Conservation (phyloP, 2,888 invertebrate genomes). For the Acronicta alni region DNA sequence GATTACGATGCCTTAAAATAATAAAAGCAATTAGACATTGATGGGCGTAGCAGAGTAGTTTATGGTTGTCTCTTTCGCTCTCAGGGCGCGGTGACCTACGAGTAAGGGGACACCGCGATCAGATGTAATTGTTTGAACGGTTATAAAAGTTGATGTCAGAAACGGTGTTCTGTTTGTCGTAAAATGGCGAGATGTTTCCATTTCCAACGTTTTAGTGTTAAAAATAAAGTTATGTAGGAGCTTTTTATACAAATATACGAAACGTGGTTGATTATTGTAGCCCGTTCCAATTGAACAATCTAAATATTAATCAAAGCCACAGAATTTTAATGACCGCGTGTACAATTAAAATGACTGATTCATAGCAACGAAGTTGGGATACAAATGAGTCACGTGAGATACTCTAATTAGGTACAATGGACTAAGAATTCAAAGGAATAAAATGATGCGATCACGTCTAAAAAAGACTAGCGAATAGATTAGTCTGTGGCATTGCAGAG, state of each 20-base stretch:
- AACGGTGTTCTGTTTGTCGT: constrained; percentile 87
- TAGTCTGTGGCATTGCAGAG: constrained; percentile 26
- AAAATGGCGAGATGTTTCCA: constrained; percentile 83
- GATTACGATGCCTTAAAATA: constrained; percentile 90
- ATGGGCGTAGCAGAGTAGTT: constrained; percentile 81
- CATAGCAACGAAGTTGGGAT: constrained; percentile 70
- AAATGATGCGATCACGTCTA: constrained; percentile 75
- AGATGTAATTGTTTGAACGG: constrained; percentile 89
- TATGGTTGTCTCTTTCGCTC: constrained; percentile 75
- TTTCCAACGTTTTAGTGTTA: constrained; percentile 70
- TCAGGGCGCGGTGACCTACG: constrained; percentile 48
- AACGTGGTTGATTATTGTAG: constrained; percentile 51
- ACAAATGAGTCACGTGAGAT: constrained; percentile 72
- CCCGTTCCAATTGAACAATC: constrained; percentile 60
- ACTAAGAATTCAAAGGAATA: constrained; percentile 65
- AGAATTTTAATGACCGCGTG: constrained; percentile 67
- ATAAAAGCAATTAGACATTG: constrained; percentile 89
- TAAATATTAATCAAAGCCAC: constrained; percentile 70
- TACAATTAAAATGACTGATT: constrained; percentile 80
- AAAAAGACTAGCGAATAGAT: constrained; percentile 66
- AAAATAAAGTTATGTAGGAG: constrained; percentile 60
- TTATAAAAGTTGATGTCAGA: constrained; percentile 88
- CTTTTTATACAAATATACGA: constrained; percentile 24
- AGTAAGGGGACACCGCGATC: constrained; percentile 76
- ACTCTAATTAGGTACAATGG: constrained; percentile 74